Conservation (phyloP, 2,113 vertebrate genomes). For the Corythornis vintsioides region DNA sequence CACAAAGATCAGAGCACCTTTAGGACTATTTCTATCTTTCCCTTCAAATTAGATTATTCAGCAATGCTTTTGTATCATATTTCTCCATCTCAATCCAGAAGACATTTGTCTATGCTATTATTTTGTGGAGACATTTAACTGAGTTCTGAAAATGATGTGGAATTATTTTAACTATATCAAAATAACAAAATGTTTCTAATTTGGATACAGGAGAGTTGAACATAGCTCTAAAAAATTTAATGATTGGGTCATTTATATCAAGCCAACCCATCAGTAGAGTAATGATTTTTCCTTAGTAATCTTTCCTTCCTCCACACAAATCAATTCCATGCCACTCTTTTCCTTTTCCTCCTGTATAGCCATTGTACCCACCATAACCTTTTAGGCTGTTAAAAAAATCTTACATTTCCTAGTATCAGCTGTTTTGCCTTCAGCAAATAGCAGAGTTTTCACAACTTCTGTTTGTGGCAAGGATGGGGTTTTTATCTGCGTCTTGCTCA, state of each 20-base stretch:
- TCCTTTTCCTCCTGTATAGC: background rate
- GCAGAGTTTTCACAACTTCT: background rate
- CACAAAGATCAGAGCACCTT: background rate
- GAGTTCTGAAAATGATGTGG: background rate
- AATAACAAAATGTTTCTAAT: background rate
- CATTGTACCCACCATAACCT: background rate
- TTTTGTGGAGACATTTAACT: background rate
- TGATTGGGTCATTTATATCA: background rate
- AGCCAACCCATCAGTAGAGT: background rate
- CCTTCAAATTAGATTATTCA: background rate
- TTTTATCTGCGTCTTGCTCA: background rate
- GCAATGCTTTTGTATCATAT: background rate
- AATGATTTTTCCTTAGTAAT: background rate
- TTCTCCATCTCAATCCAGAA: background rate
- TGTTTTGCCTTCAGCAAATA: background rate
- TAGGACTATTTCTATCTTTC: background rate
- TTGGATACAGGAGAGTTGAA: background rate
- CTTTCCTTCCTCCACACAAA: background rate
- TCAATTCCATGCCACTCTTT: background rate
- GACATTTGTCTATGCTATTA: background rate
- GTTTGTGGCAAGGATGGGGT: background rate
- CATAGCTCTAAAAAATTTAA: background rate
- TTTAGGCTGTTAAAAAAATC: background rate
- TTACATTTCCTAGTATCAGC: background rate
- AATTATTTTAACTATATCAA: background rate